phyloP scores from a whole-genome alignment of 2,113 vertebrate genomes.

The Pao palembangensis region DNA sequence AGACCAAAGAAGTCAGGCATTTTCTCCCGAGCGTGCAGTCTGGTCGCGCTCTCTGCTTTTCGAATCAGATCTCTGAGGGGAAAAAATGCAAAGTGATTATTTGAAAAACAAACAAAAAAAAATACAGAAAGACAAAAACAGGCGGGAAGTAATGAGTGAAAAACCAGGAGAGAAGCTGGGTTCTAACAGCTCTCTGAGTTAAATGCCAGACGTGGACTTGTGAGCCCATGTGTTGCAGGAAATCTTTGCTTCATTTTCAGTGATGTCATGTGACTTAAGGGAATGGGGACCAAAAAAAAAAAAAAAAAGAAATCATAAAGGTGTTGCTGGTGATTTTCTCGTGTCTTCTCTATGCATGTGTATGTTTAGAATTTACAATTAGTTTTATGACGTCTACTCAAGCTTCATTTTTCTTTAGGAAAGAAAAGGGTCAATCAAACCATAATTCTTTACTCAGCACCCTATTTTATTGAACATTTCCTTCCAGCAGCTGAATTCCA shows the following conservation, averaged over 20 bases:
- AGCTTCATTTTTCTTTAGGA: too few relatives aligned
- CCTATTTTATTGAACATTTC: background rate
- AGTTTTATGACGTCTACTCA: too few relatives aligned
- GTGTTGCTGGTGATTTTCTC: constrained; percentile 24
- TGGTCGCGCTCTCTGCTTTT: constrained; percentile 36
- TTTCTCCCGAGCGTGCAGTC: constrained; percentile 19
- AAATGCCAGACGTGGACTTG: constrained; percentile 31
- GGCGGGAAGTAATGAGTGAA: background rate
- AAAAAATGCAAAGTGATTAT: constrained; percentile 25
- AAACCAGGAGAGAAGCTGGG: background rate
- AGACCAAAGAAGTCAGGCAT: constrained; percentile 46
- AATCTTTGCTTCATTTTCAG: constrained; percentile 22
- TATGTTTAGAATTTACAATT: background rate
- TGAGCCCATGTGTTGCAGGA: constrained; percentile 23
- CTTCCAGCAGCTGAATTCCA: constrained; percentile 11
- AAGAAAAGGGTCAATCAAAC: too few relatives aligned
- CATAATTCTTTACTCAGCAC: background rate
- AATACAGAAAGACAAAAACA: constrained; percentile 2
- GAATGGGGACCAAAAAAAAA: constrained; percentile 47
- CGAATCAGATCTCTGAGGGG: constrained; percentile 18
- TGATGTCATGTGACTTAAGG: constrained; percentile 48
- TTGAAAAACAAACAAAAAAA: constrained; percentile 8
- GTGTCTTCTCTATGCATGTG: background rate
- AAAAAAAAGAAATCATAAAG: constrained; percentile 51
- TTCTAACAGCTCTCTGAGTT: too few relatives aligned